Conservation (phyloP, 2,888 invertebrate species). For the Caenorhabditis sp. region DNA sequence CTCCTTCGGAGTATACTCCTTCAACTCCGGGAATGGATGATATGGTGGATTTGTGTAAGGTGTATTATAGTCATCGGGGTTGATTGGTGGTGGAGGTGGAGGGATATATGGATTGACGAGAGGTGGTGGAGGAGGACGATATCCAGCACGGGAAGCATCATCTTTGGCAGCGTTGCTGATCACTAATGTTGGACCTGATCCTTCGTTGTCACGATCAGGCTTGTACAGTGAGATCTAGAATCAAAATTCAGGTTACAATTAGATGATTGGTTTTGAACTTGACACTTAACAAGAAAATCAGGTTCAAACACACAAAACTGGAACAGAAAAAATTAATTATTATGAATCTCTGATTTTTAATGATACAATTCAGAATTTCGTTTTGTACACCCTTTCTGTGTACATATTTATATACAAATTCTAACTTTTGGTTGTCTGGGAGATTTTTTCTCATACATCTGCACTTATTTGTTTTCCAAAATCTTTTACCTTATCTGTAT, state of each 20-base stretch:
- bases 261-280: no score
- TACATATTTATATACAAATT: no score
- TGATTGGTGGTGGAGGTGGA: slow-evolving; percentile 24
- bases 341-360: no score
- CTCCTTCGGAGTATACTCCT: slow-evolving; percentile 9
- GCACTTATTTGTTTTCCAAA: no score
- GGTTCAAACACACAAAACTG: no score
- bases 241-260: no score
- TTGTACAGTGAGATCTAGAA: slow-evolving; percentile 38
- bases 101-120: slow-evolving; percentile 30
- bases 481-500: slow-evolving; percentile 39
- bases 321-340: no score
- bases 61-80: slow-evolving; percentile 35
- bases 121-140: slow-evolving; percentile 32
- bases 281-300: no score
- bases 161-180: slow-evolving; percentile 51
- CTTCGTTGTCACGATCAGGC: slow-evolving; percentile 35
- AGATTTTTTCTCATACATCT: no score
- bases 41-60: slow-evolving; percentile 30
- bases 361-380: no score
- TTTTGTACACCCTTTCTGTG: no score
- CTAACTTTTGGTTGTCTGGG: no score
- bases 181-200: slow-evolving; percentile 31
- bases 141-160: slow-evolving; percentile 32
- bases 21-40: slow-evolving; percentile 30